A percentile compares a stretch with the other conserved stretches of the same genome.
These are phyloP conservation scores for Smutsia temminckii DNA, from an alignment of 2,797 vertebrate species.

Conservation along the genomic window DNA sequence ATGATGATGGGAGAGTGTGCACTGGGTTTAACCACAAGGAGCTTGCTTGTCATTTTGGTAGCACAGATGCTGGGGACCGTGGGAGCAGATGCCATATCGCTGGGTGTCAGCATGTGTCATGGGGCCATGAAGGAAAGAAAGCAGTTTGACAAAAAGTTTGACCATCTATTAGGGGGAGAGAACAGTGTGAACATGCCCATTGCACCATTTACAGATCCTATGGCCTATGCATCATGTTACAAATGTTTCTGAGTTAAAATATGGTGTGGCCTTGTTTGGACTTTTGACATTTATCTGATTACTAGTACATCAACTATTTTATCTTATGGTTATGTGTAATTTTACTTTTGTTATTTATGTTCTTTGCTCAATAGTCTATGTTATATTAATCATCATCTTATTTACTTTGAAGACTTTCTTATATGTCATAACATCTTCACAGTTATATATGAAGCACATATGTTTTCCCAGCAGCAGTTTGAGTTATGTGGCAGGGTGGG, in stretches of 20 bases:
- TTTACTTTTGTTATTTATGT: neutral
- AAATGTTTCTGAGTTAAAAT: neutral
- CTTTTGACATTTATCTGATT: neutral
- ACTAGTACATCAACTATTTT: neutral
- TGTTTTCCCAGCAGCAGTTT: neutral
- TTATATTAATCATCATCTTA: slow-evolving; percentile 16
- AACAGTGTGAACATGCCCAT: neutral
- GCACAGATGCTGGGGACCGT: neutral
- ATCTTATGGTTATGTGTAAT: neutral
- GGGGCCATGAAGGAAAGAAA: neutral
- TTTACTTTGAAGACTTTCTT: slow-evolving; percentile 43
- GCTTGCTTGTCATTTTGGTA: neutral
- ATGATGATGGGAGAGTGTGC: neutral
- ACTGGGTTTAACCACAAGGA: neutral
- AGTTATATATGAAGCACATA: slow-evolving; percentile 10
- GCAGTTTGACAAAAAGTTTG: neutral
- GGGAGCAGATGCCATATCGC: fast-evolving
- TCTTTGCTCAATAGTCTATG: neutral
- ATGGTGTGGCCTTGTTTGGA: neutral
- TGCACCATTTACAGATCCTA: neutral
- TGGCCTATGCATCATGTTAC: neutral
- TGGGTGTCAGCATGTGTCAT: too few species aligned
- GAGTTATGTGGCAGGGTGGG: fast-evolving
- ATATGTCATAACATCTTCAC: neutral
- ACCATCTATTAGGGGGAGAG: neutral